phyloP scores from a whole-genome alignment of 2,888 invertebrate genomes.

The Dasysyrphus tricinctus region DNA sequence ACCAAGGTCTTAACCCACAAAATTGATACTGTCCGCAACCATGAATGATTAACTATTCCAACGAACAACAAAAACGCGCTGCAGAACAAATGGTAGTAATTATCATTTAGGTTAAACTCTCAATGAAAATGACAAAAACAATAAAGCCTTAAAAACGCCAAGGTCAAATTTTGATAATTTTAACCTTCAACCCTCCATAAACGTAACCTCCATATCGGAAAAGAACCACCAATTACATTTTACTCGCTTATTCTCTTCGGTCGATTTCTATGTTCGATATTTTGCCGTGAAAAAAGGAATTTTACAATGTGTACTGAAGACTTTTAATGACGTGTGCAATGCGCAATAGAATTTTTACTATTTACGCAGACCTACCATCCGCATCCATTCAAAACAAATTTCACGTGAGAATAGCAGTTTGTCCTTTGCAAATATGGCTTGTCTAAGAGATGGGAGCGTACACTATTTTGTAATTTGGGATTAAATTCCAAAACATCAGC shows the following conservation, averaged over 20 bases:
- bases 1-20: slow-evolving; percentile 17
- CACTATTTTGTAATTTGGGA: not conserved
- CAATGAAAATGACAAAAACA: slow-evolving; percentile 47
- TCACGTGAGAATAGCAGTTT: slow-evolving; percentile 60
- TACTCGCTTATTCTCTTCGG: slow-evolving; percentile 48
- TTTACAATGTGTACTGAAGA: slow-evolving; percentile 68
- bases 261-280: slow-evolving; percentile 63
- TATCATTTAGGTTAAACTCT: slow-evolving; percentile 31
- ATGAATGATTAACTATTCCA: slow-evolving; percentile 33
- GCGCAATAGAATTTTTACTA: slow-evolving; percentile 48
- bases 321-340: slow-evolving; percentile 59
- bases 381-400: slow-evolving; percentile 11
- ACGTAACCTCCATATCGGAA: slow-evolving; percentile 3
- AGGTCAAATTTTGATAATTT: slow-evolving; percentile 22
- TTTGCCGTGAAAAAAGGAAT: slow-evolving; percentile 58
- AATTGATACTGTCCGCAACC: slow-evolving; percentile 24
- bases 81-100: slow-evolving; percentile 4
- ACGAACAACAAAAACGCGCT: slow-evolving; percentile 3
- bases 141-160: slow-evolving; percentile 10
- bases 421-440: slow-evolving; percentile 74
- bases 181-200: slow-evolving; percentile 33
- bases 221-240: slow-evolving; percentile 34
- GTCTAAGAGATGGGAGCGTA: not conserved
- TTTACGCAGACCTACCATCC: slow-evolving; percentile 40
- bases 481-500: not conserved